Evolutionary conservation across 2,113 vertebrate genomes (phyloP).

Genomic region (Rhinoderma darwinii): DNA sequence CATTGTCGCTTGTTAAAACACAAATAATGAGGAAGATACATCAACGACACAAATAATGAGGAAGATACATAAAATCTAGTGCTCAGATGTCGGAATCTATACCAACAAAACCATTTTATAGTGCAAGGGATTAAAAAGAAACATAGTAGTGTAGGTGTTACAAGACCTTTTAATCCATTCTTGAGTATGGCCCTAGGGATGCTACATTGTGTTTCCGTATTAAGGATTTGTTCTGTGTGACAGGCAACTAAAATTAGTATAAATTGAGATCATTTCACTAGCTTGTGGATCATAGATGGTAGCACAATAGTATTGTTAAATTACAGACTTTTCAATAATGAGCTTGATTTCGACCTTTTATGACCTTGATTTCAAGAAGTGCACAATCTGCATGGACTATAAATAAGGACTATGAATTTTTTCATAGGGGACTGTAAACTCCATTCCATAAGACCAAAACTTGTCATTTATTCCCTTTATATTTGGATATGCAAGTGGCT

Average conservation of each 20-base stretch:
- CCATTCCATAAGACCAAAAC: neutral
- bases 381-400: neutral
- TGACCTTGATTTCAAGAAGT: neutral
- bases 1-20: too few relatives aligned
- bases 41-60: neutral
- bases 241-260: neutral
- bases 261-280: neutral
- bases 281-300: neutral
- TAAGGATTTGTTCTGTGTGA: neutral
- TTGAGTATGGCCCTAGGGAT: neutral
- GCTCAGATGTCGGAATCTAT: neutral
- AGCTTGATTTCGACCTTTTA: neutral
- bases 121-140: neutral
- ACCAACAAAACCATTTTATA: neutral
- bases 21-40: neutral
- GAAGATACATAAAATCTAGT: neutral
- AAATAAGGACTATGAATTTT: too few relatives aligned
- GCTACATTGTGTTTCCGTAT: neutral
- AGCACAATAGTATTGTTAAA: neutral
- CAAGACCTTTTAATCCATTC: neutral
- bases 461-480: neutral
- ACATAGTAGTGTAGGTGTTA: neutral
- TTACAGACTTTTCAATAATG: neutral
- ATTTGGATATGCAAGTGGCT: too few relatives aligned
- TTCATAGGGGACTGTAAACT: neutral